Evolutionary conservation across 2,888 invertebrate species (phyloP), one percentile per base, ranked within the genome.

Genomic region (Melipona beecheii): DNA sequence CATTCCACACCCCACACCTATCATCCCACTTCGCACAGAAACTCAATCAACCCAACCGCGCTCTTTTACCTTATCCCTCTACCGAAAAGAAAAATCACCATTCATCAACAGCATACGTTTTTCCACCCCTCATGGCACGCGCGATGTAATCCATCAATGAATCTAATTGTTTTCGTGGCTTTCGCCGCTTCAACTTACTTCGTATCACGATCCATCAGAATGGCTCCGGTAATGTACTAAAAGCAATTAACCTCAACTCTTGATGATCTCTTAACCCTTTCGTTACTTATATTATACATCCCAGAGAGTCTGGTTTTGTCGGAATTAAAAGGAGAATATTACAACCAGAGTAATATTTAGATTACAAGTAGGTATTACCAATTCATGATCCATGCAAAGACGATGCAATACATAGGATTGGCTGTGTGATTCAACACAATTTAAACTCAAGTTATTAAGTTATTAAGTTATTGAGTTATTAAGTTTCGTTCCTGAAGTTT

Each of bases 21-120:
- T 17, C 50, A 50, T 27, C 31, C n/a, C 36, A 52, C 36, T 73
- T 62, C 64, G 31, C 54, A 19, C 36, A 15, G 27, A 74, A 74
- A 65, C 64, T 65, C 74, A 74, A 74, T 74, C 74, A 65, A 65
- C 64, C n/a, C 50, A 11, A 17, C 49, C 49, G 49, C 17, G 15
- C 17, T 60, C 58, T 27, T 21, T 36, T 43, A 24, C 72, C 24
- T 6, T 43, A 21, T 21, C 19, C 19, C 43, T 21, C 27, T 43
- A 11, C 11, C 11, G 43, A 43, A 43, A 43, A 43, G 19, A 43
- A 52, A 74, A 66, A 60, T 72, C 27, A 17, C 72, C 60, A 49
- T 72, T 65, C 65, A 75, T 75, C 74, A 43, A 75, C 65, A 66
- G 15, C 3, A 13, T n/a, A 13, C n/a, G 24, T 43, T 65, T 75